Evolutionary conservation across 1,140 invertebrate species (phyloP), one percentile per base, ranked within the genome.

Genomic region (Metaphire vulgaris): DNA sequence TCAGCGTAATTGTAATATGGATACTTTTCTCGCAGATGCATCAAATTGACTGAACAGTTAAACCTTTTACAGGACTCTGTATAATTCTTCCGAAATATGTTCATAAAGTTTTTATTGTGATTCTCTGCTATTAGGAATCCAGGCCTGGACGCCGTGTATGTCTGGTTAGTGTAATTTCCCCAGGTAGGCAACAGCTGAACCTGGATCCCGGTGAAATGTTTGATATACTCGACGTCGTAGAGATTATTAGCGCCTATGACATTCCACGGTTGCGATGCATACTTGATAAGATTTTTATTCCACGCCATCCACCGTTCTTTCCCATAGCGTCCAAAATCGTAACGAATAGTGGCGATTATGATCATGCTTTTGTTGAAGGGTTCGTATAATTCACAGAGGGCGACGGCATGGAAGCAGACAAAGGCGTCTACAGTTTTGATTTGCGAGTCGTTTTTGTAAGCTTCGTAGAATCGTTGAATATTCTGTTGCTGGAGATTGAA

Each of bases 331-430:
- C 76, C 78, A 56, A 79, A 32, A 16, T 78, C 77, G 32, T 76
- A 79, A 16, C 79, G 70, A 30, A 76, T 66, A 56, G 33, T 73
- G 33, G 70, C 64, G 70, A 77, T 34, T 34, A 68, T 33, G 67
- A 79, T 75, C 26, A 79, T 67, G 1, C 72, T 78, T 34, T 76
- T 75, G 33, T 78, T 78, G 26, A 79, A 74, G n/a, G 78, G 76
- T 21, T 74, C 74, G 29, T 68, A 78, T 2, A 72, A 41, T 26
- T 78, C 76, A 66, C 78, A 79, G 30, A 78, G 66, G 2, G 76
- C 69, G 0, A 41, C 21, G 26, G 74, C 70, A 72, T 78, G 75
- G 68, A 74, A 72, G 65, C 78, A 79, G 32, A 77, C 65, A n/a
- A 79, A 34, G 2, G 66, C 64, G 32, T 79, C 76, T 21, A 78